phyloP scores from a whole-genome alignment of 2,113 vertebrate species.

The Vicugna pacos region DNA sequence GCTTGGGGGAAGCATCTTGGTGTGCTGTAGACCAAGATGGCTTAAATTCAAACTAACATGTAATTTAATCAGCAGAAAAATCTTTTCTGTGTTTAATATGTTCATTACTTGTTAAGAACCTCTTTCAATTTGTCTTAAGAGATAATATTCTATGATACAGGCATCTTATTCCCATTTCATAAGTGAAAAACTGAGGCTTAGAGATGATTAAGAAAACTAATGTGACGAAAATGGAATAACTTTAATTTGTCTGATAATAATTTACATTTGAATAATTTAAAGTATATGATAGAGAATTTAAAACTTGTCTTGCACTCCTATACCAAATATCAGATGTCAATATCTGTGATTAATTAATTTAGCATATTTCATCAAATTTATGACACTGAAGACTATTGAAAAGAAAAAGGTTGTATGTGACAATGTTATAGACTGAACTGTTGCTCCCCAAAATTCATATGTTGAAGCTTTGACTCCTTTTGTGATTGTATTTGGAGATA shows the following conservation, averaged over 20 bases:
- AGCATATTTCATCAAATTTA: not conserved
- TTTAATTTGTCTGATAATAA: not conserved
- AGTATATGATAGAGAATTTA: not conserved
- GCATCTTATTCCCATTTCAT: not conserved
- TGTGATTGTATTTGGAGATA: not conserved
- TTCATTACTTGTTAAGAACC: not conserved
- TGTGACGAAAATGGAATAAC: not conserved
- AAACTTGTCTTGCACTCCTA: not conserved
- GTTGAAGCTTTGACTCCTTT: not conserved
- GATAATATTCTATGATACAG: not conserved
- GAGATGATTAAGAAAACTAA: not conserved
- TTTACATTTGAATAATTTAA: not conserved
- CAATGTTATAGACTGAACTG: not conserved
- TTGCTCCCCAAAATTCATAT: not conserved
- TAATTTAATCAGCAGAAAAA: not conserved
- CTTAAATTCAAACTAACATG: not conserved
- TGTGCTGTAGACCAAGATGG: not conserved
- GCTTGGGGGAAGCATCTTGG: not conserved
- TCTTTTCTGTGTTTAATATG: not conserved
- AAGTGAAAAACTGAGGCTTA: not conserved
- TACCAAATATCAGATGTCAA: not conserved
- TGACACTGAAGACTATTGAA: not conserved
- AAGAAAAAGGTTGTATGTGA: not conserved
- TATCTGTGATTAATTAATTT: not conserved
- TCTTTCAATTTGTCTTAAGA: not conserved